Evolutionary conservation across 2,797 vertebrate genomes (phyloP), one percentile per base, ranked within the genome.

Genomic region (Esox masquinongy): DNA sequence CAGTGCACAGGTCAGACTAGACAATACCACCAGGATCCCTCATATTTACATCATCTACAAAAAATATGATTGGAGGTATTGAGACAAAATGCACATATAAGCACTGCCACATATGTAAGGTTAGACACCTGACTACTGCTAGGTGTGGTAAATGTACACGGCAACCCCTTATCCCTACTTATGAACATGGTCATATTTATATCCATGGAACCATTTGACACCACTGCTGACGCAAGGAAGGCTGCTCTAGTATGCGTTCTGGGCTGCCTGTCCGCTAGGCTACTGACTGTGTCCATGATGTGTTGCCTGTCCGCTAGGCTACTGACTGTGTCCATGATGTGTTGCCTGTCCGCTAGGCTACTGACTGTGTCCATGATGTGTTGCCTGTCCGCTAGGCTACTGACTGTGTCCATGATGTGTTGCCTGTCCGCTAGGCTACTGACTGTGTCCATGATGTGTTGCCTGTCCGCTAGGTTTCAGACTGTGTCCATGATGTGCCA

Each of bases 131-230:
- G 76, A 88, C 86, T 85, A 84, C 88, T 87, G 85, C 84, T 86
- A 89, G 89, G 90, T 92, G 90, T 87, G 86, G 83, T 89, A 85
- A 91, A 91, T 89, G 72, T 88, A 87, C 86, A 92, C 70, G 73
- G 88, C 50, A 79, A 82, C 79, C 74, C 85, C 87, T 88, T 88
- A 90, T 90, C 85, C 84, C 83, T 79, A 70, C 72, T 82, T 79
- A 88, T 90, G 88, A 91, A 89, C 85, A 75, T 86, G 81, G 83
- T 86, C 86, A 89, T 92, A 93, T 94, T 92, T 93, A 93, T 93
- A 94, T 88, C 91, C 81, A 50, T 47, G 81, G 79, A 84, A 84
- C 71, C 91, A 93, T 88, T 84, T 74, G 92, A 94, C 91, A 94
- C 93, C 90, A 0, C 79, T 90, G 90, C 92, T 94, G 93, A 93